Base-by-base conservation (phyloP, 2,888 invertebrate species). In the Platycheirus rosarum region DNA sequence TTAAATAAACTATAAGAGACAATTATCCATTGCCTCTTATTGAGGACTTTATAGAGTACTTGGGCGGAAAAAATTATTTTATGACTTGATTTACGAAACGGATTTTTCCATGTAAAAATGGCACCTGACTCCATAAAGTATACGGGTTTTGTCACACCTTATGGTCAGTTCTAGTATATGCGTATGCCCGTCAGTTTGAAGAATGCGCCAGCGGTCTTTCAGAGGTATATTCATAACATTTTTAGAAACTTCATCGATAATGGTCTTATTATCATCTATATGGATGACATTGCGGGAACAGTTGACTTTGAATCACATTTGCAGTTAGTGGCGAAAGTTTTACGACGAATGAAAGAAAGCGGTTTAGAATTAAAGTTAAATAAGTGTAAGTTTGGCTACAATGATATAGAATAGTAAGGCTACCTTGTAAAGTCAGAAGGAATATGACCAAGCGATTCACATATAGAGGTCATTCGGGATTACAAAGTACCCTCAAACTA, bases 131-230 rank as follows among this genome's bases (percentile, higher is more conserved):
- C 85, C 7, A 71, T 63, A 1, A 79, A 79, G 48, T 85, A 55
- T 44, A 85, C 76, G 2, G 68, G 84, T 13, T 85, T 85, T 63
- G 84, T 85, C 6, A 85, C 85, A 7, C 84, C 85, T 6, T 37
- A 71, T 37, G 79, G 84, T 11, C 85, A 85, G n/a, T 85, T 40
- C 46, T 78, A 84, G 16, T 84, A 69, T 9, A 6, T 69, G 4
- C 26, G 57, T 20, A 71, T 85, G 85, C 79, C 84, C n/a, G n/a
- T n/a, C n/a, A n/a, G n/a, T n/a, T n/a, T n/a, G n/a, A n/a, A n/a
- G n/a, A n/a, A n/a, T n/a, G n/a, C n/a, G n/a, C n/a, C n/a, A n/a
- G n/a, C n/a, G n/a, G n/a, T n/a, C n/a, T n/a, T n/a, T n/a, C n/a
- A n/a, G n/a, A n/a, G n/a, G n/a, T n/a, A n/a, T n/a, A n/a, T n/a